Evolutionary conservation across 1,140 invertebrate species (phyloP), one percentile per base, ranked within the genome.

Genomic region (Cotesia glomerata): DNA sequence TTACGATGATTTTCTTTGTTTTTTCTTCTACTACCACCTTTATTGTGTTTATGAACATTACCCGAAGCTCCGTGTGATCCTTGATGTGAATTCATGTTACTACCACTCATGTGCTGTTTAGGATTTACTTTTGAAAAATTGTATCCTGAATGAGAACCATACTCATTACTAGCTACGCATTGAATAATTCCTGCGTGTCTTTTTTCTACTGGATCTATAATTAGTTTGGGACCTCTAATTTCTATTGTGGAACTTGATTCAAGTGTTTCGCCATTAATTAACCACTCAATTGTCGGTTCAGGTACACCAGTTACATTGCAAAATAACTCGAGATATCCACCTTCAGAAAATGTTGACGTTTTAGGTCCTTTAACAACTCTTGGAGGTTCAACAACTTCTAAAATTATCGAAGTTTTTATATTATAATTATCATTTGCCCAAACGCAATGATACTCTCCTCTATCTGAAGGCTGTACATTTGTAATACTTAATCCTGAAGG

Each of bases 101-200:
- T 86, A 32, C 89, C 90, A 4, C 87, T 85, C 13, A 90, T 89
- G 26, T 93, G 92, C 80, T 94, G 92, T 77, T 92, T 90, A 0
- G 95, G 94, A 70, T 91, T 90, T 0, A 96, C 94, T 68, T 90
- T 90, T 45, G 95, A 81, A 73, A 92, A 85, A 63, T 79, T 84
- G 35, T 88, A 88, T 9, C 88, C 88, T 7, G 87, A 89, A 13
- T 88, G 91, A 69, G 92, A 93, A 18, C 94, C 95, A 11, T 95
- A 88, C n/a, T 89, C 84, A 85, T 97, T 97, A 71, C 90, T 91
- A 0, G 94, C 95, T 77, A 97, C 94, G 82, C 95, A 96, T 80
- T 97, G 95, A 68, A 96, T 93, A 16, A 96, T 92, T 0, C 96
- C 96, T 0, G 94, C 94, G 79, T 97, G 94, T 3, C 90, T 89